Conservation (phyloP, 2,113 vertebrate genomes). For the Cynocephalus volans region DNA sequence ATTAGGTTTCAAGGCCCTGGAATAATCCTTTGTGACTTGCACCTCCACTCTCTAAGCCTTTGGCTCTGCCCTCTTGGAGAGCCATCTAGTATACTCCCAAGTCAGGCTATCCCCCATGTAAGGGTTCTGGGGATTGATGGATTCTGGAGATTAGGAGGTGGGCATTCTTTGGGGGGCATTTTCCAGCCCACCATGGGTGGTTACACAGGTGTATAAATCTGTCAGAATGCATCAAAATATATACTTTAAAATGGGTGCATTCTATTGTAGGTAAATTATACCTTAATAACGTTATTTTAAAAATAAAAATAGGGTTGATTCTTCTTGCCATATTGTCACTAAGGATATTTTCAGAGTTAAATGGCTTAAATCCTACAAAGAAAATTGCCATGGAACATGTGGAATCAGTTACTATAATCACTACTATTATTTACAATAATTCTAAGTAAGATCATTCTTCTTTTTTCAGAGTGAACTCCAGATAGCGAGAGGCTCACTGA, state of each 20-base stretch:
- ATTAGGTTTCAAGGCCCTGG: background rate
- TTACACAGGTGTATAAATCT: background rate
- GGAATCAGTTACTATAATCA: background rate
- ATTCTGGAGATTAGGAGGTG: background rate
- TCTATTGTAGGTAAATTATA: background rate
- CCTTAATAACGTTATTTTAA: background rate
- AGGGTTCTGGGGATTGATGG: background rate
- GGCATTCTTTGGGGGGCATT: background rate
- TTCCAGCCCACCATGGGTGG: too few species aligned
- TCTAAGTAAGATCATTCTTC: background rate
- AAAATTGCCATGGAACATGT: background rate
- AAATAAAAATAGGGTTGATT: background rate
- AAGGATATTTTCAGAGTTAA: background rate
- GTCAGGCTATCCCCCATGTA: background rate
- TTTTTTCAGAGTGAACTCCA: background rate
- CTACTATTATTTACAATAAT: background rate
- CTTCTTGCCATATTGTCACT: background rate
- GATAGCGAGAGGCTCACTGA: background rate
- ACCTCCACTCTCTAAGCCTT: background rate
- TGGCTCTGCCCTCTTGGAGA: background rate
- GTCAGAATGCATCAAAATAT: background rate
- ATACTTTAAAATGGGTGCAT: background rate
- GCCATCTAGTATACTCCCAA: background rate
- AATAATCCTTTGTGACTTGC: background rate
- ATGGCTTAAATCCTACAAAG: background rate